Evolutionary conservation across 2,797 vertebrate species (phyloP).

Genomic region (Hippocampus kuda): DNA sequence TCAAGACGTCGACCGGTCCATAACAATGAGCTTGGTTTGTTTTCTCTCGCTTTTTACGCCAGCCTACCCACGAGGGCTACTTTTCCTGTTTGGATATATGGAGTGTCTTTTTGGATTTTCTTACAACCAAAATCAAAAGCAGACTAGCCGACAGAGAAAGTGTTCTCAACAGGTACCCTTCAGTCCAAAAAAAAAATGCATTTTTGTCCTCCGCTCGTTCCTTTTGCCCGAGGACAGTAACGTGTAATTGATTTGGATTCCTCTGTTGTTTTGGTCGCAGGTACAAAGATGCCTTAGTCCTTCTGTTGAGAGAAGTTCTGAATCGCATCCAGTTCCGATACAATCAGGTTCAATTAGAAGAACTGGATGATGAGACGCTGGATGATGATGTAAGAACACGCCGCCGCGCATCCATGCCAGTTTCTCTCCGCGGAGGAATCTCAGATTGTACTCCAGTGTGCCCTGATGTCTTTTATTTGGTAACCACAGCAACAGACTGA

Average conservation of each 20-base stretch:
- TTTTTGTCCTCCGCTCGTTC: background rate
- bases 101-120: constrained; percentile 93
- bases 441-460: background rate
- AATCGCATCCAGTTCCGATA: constrained; percentile 94
- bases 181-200: background rate
- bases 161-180: constrained; percentile 83
- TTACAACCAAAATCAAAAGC: constrained; percentile 95
- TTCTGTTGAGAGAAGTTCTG: constrained; percentile 87
- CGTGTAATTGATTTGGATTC: background rate
- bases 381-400: constrained; percentile 88
- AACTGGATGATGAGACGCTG: constrained; percentile 91
- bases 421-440: background rate
- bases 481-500: constrained; percentile 88
- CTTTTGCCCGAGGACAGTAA: background rate
- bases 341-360: constrained; percentile 94
- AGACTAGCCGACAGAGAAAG: constrained; percentile 86
- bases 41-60: constrained; percentile 19
- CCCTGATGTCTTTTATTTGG: constrained; percentile 15
- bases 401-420: background rate
- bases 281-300: constrained; percentile 92
- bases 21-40: background rate
- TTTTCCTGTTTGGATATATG: constrained; percentile 97
- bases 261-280: constrained; percentile 47
- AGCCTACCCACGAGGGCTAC: constrained; percentile 97
- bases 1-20: background rate